A percentile compares a stretch with the other conserved stretches of the same genome.
Evolutionary conservation across 2,888 invertebrate species (phyloP).

Genomic region (Mesopsocus fuscifrons): DNA sequence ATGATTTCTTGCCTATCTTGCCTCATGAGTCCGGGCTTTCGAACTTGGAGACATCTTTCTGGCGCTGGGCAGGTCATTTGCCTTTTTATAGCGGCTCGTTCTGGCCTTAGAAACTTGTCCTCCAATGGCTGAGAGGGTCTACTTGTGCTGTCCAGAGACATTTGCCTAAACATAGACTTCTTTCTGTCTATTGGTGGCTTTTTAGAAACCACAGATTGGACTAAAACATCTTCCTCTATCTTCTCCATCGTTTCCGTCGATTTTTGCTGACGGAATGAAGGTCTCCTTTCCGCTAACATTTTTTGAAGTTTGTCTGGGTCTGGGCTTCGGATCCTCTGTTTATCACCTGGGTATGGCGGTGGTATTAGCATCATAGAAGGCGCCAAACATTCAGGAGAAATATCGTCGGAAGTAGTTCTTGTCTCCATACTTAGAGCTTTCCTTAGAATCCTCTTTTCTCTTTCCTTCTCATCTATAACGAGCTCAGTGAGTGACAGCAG

Average conservation of each 20-base stretch:
- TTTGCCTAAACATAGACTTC: slow-evolving; percentile 7
- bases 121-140: not conserved
- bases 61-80: slow-evolving; percentile 1
- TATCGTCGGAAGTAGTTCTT: slow-evolving; percentile 13
- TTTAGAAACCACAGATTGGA: not conserved
- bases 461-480: slow-evolving; percentile 6
- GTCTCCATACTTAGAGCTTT: slow-evolving; percentile 10
- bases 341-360: slow-evolving; percentile 17
- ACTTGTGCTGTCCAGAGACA: slow-evolving; percentile 2
- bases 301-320: slow-evolving; percentile 1
- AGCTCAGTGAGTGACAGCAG: slow-evolving; percentile 12
- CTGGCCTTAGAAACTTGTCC: not conserved
- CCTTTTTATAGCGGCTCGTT: not conserved
- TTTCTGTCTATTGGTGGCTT: slow-evolving; percentile 1
- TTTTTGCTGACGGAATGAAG: slow-evolving; percentile 7
- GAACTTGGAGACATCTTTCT: not conserved
- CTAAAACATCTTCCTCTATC: slow-evolving; percentile 1
- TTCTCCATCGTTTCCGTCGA: slow-evolving; percentile 8
- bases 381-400: slow-evolving; percentile 18
- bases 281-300: slow-evolving; percentile 1
- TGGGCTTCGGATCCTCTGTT: not conserved
- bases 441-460: slow-evolving; percentile 6
- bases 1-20: slow-evolving; percentile 7
- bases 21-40: slow-evolving; percentile 4
- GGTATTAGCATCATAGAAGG: slow-evolving; percentile 20